Evolutionary conservation across 2,797 vertebrate species (phyloP), one percentile per base, ranked within the genome.

Genomic region (Sparidentex hasta): DNA sequence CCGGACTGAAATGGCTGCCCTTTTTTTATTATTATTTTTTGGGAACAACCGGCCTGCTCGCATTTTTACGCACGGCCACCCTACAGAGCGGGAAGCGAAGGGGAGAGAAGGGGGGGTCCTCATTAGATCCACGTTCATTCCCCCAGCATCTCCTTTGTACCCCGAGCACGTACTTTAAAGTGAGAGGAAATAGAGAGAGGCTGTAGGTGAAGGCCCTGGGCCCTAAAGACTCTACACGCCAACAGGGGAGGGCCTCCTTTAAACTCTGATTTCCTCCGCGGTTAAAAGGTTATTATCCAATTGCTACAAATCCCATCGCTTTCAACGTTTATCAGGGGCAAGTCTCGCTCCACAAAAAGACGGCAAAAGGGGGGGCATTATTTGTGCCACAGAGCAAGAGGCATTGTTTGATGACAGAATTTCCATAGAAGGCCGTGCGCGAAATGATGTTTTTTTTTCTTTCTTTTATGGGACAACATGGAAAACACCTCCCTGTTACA

Each of bases 201-300:
- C 82, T 77, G 78, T 76, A 86, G 85, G 89, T 88, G 67, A 18
- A 84, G 86, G 89, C 87, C 90, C 38, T 55, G 78, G 87, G 90
- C 87, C 89, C 89, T 65, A 14, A 79, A 85, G 77, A 81, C 82
- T 77, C 82, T 47, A 76, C 84, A 87, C 59, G 67, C 54, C 83
- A 83, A 65, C 74, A 80, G 68, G 76, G 82, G 87, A 88, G 89
- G 88, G 61, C 83, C 86, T 86, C 83, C 75, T 84, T 81, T 84
- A 82, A 91, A 92, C 76, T 85, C 81, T 88, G 87, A 90, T 91
- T 89, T 92, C 88, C 90, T 93, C 73, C n/a, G 87, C 76, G 88
- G 85, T 86, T 88, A 80, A 90, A 91, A 69, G 76, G 79, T 86
- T 88, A 86, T 91, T 88, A 92, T 88, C 78, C 84, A 88, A 78